Base-by-base conservation (phyloP, 92 coral and sea anemone genomes). In the Porites divaricata region DNA sequence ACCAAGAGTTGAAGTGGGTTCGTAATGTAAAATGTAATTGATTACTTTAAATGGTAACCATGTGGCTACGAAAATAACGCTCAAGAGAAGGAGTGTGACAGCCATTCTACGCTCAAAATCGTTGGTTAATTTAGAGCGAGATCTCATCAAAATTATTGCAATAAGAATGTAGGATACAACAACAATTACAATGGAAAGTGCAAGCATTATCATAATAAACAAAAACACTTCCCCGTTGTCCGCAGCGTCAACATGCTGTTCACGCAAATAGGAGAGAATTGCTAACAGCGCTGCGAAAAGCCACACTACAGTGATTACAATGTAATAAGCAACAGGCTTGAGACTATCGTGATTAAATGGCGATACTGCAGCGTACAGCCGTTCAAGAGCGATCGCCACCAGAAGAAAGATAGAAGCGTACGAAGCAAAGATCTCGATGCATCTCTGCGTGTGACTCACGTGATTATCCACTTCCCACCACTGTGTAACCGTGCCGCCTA, bases 41-140 rank as follows among this genome's bases (percentile, higher is more conserved):
- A 85, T 21, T 6, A 84, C 88, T 57, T 88, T 87, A 70, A 91
- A 91, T 1, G 95, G 95, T 11, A 88, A 26, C 95, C 95, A 91
- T 1, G 89, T 81, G 6, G 74, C 87, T 54, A 88, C 13, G 81
- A 91, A 91, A 26, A 85, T 63, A 1, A 81, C 85, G 78, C 86
- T 91, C 51, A 85, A 80, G 70, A 91, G 35, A 1, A 91, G 71
- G 2, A 91, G 86, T 2, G 95, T 91, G 51, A 67, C 24, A 21
- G 92, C 92, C 78, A 91, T 69, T 58, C 68, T 76, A 13, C 12
- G 65, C 64, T 91, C 90, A 45, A 79, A 75, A n/a, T 80, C 72
- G 22, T 84, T 78, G 26, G 76, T 22, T 61, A 72, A 73, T 22
- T 56, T 45, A 0, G 24, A 9, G 21, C 61, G 80, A 8, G 75